Base-by-base conservation (phyloP, 2,113 vertebrate species). In the Phasianus colchicus region DNA sequence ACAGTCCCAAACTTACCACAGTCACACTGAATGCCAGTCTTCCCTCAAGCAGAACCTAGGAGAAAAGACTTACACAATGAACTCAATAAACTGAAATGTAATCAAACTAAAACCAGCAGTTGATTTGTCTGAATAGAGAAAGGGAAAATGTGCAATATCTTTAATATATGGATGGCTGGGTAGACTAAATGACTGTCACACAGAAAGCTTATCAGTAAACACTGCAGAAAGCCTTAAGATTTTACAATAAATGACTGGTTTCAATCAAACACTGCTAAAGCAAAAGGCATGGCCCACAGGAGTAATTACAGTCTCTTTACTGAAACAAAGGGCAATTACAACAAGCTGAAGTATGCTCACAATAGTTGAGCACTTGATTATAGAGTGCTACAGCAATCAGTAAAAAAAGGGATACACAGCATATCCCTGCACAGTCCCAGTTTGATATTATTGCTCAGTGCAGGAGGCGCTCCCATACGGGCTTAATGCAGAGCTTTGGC, bases 271-370 rank as follows among this genome's bases (percentile, higher is more conserved):
- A 89, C 88, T 88, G 78, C n/a, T 45, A 92, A 94, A 93, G 96
- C 77, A 90, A 95, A 97, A 97, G 88, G 84, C 82, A 95, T 80
- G 93, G 94, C 96, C 96, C 97, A 94, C 74, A 96, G 96, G 93
- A 96, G 94, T 96, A 96, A 97, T 97, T 97, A 95, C 93, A 95
- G 94, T 96, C 95, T 97, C 97, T 89, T 89, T 94, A 94, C 95
- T 96, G 95, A 97, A 97, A 95, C 95, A 96, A 97, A 97, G 97
- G 95, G 95, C 97, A 98, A 97, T 89, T 97, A 96, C 95, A 95
- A 83, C 80, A 86, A 94, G 88, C 90, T 96, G 43, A 85, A 95
- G 90, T 83, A 58, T 72, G 79, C 84, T 96, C 58, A 79, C 66
- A 43, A 42, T 58, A 70, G 93, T 34, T 58, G 95, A 96, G 93